Evolutionary conservation across 2,888 invertebrate species (phyloP).

Genomic region (Ornithoptera alexandrae): DNA sequence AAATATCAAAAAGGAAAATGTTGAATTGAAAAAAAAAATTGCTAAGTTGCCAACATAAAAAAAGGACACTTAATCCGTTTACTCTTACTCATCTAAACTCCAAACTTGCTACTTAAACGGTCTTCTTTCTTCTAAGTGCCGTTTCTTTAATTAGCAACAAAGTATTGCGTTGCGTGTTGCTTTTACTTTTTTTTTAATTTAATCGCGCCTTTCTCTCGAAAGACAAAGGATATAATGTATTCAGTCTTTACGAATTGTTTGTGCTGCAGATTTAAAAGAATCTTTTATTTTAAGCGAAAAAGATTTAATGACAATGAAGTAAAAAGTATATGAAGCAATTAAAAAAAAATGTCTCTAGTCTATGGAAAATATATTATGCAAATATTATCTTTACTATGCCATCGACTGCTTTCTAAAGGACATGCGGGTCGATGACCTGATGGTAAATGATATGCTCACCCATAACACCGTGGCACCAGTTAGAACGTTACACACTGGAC

Average conservation of each 20-base stretch:
- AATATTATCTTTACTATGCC: too few species aligned
- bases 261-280: conserved; percentile 61
- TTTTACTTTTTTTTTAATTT: conserved; percentile 69
- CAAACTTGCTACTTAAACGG: conserved; percentile 75
- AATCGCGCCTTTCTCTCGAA: conserved; percentile 59
- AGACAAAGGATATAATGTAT: conserved; percentile 73
- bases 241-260: conserved; percentile 61
- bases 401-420: too few species aligned
- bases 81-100: conserved; percentile 63
- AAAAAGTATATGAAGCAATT: too few species aligned
- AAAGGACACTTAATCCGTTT: conserved; percentile 21
- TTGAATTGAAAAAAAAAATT: too few species aligned
- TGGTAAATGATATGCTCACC: too few species aligned
- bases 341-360: too few species aligned
- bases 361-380: too few species aligned
- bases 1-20: too few species aligned
- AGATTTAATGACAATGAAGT: too few species aligned
- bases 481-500: too few species aligned
- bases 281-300: conserved; percentile 34
- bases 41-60: conserved; percentile 3
- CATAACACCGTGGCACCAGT: too few species aligned
- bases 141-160: conserved; percentile 77
- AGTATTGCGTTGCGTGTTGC: conserved; percentile 75
- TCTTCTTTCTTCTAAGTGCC: conserved; percentile 67
- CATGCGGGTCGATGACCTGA: too few species aligned